Evolutionary conservation across 2,113 vertebrate species (phyloP).

Genomic region (Ia io): DNA sequence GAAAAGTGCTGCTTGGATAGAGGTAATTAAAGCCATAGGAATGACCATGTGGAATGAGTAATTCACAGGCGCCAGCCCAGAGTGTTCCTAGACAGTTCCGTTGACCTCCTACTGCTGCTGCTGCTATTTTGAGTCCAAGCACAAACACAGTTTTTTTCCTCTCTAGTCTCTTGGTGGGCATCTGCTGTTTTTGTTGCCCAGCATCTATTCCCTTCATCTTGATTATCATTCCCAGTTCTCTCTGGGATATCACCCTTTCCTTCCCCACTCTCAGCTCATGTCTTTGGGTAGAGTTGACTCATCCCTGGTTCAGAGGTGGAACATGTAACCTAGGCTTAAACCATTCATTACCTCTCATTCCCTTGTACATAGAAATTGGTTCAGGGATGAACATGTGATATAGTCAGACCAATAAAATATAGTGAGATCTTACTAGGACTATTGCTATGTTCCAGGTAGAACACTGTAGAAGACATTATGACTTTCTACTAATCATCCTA

Average conservation of each 20-base stretch:
- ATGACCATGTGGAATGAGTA: not conserved
- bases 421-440: not conserved
- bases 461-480: not conserved
- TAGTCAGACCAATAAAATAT: not conserved
- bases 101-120: not conserved
- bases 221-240: not conserved
- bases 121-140: not conserved
- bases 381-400: not conserved
- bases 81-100: constrained; percentile 5
- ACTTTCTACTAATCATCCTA: not conserved
- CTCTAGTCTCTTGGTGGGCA: not conserved
- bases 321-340: not conserved
- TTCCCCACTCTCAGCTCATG: not conserved
- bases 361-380: not conserved
- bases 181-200: not conserved
- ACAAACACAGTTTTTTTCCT: not conserved
- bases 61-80: not conserved
- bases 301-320: not conserved
- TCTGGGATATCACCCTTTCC: not conserved
- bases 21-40: constrained; percentile 19
- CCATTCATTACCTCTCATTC: not conserved
- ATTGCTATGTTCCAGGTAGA: not conserved
- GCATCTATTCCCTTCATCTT: not conserved
- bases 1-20: not conserved
- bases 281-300: not conserved